phyloP scores from a whole-genome alignment of 2,797 vertebrate species.

The Setipinna tenuifilis region DNA sequence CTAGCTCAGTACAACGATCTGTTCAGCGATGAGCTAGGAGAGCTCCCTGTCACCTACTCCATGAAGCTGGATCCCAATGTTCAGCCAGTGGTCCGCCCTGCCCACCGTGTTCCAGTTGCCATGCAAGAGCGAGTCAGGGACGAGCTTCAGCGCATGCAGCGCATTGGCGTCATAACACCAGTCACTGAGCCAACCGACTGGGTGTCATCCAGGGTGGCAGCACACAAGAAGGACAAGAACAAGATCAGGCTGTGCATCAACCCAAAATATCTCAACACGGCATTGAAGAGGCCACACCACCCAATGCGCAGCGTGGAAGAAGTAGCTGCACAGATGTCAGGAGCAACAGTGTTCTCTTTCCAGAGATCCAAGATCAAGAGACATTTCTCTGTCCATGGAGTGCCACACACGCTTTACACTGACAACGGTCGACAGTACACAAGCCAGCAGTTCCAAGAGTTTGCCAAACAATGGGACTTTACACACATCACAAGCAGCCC shows the following conservation, averaged over 20 bases:
- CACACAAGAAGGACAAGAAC: slow-evolving; percentile 49
- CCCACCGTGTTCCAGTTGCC: slow-evolving; percentile 38
- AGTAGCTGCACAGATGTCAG: slow-evolving; percentile 46
- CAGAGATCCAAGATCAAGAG: no score
- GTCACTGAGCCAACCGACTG: slow-evolving; percentile 49
- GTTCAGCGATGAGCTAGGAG: slow-evolving; percentile 48
- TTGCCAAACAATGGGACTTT: slow-evolving; percentile 36
- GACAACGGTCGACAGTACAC: slow-evolving; percentile 32
- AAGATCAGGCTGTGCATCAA: slow-evolving; percentile 54
- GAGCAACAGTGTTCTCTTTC: slow-evolving; percentile 17
- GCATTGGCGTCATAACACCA: slow-evolving; percentile 43
- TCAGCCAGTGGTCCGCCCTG: slow-evolving; percentile 41
- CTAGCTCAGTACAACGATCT: slow-evolving; percentile 35
- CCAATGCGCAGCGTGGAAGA: slow-evolving; percentile 50
- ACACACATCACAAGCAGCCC: slow-evolving; percentile 41
- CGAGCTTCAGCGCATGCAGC: slow-evolving; percentile 41
- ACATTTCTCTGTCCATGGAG: slow-evolving; percentile 47
- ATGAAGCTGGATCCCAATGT: slow-evolving; percentile 43
- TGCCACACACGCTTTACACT: not conserved
- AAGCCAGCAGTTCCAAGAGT: slow-evolving; percentile 28
- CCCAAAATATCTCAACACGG: slow-evolving; percentile 51
- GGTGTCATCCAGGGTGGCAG: slow-evolving; percentile 47
- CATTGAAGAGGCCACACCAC: slow-evolving; percentile 43
- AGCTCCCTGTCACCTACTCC: slow-evolving; percentile 46
- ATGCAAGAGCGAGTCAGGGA: slow-evolving; percentile 44